Evolutionary conservation across 2,888 invertebrate genomes (phyloP), one percentile per base, ranked within the genome.

Genomic region (Desoria tigrina): DNA sequence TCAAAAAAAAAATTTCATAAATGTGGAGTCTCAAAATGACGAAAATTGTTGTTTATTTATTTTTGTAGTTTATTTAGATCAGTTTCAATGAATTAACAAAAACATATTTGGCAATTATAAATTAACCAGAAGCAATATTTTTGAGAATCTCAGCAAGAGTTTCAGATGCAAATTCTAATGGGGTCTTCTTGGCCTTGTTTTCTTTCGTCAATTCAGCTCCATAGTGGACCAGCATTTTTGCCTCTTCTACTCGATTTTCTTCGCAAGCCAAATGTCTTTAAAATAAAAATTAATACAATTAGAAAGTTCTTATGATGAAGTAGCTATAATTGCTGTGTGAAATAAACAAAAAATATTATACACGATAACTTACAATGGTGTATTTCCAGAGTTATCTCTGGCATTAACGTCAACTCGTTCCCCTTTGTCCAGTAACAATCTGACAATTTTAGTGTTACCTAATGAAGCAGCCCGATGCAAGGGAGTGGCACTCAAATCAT

Each of bases 381-480:
- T 88, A 78, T 88, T 89, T 28, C 90, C 90, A 76, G 87, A 87
- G 42, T 81, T 81, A 80, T 93, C 92, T 76, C 81, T 82, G 26
- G 82, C 77, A 80, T 91, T 82, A 69, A 82, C 71, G 60, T 81
- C 78, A 51, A 73, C 71, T 9, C 68, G 66, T 32, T 83, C 81
- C 63, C 84, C 82, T 71, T 82, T 80, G 53, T 84, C 81, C 37
- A 92, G 77, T 6, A 93, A 81, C 7, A 89, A 78, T 76, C 87
- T 86, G 0, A 90, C 85, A 72, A 90, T 84, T 50, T 84, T 83
- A 42, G 83, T 81, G 77, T 88, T 87, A 26, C 91, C 91, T 78
- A 87, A 87, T 7, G 90, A 89, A 4, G 90, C 89, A 21, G 90
- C 90, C 74, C 92, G 84, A 78, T 92, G 92, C 27, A 91, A 81